Percentiles rank a stretch among this genome's conserved stretches.
phyloP scores from a whole-genome alignment of 1,140 invertebrate genomes.

The Stratiolaelaps scimitus region DNA sequence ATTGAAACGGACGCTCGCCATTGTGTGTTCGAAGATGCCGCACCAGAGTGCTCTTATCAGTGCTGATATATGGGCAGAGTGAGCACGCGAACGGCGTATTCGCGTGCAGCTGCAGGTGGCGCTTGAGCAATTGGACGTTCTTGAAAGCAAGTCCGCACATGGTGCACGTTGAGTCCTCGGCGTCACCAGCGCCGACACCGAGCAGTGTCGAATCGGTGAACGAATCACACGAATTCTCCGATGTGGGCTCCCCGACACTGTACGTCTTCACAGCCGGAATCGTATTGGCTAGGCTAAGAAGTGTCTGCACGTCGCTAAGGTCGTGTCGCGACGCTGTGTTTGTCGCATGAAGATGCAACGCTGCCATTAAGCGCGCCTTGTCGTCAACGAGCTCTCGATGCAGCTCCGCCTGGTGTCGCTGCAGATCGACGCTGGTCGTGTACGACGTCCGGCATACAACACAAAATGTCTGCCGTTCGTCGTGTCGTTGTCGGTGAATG shows the following conservation, averaged over 20 bases:
- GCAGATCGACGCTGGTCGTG: background rate
- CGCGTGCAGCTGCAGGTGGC: conserved; percentile 57
- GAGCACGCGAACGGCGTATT: conserved; percentile 63
- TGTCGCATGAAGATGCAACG: conserved; percentile 9
- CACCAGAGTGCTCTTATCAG: conserved; percentile 75
- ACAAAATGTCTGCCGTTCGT: conserved; percentile 5
- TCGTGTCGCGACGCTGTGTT: conserved; percentile 2
- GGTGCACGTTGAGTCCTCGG: conserved; percentile 31
- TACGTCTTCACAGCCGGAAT: background rate
- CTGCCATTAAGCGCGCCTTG: conserved; percentile 17
- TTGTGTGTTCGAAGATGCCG: conserved; percentile 84
- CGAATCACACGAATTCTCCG: conserved; percentile 24
- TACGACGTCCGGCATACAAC: conserved; percentile 9
- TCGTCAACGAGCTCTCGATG: conserved; percentile 19
- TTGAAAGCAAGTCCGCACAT: conserved; percentile 36
- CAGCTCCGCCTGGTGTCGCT: background rate
- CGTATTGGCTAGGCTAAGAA: conserved; percentile 5
- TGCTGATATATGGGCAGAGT: conserved; percentile 74
- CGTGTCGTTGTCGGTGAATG: conserved; percentile 40
- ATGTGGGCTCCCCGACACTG: background rate
- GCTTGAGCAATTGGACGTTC: conserved; percentile 54
- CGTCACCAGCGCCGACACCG: background rate
- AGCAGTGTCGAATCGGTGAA: background rate
- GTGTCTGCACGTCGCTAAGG: conserved; percentile 22
- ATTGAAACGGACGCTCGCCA: conserved; percentile 84